Evolutionary conservation across 37 sponge, comb jelly and placozoan genomes (phyloP).

Genomic region (Mnemiopsis leidyi): DNA sequence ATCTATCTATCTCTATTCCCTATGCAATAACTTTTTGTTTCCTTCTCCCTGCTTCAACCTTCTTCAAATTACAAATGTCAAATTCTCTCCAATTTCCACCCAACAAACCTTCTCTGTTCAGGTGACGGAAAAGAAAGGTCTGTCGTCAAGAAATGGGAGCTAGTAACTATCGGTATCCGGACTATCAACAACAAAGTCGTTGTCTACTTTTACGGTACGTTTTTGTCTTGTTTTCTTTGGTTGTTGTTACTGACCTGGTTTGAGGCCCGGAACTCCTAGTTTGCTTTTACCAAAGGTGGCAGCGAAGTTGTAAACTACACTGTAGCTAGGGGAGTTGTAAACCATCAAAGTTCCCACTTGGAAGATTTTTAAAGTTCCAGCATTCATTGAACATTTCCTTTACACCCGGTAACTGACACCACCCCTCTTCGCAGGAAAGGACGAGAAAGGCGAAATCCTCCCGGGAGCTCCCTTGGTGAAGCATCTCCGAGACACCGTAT

Average conservation of each 20-base stretch:
- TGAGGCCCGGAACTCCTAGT: too few relatives aligned
- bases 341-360: too few relatives aligned
- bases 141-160: background rate
- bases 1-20: too few relatives aligned
- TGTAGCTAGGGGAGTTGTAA: too few relatives aligned
- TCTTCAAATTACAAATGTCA: too few relatives aligned
- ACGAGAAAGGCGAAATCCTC: background rate
- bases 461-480: conserved; percentile 13
- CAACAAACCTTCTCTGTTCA: background rate
- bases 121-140: conserved; percentile 18
- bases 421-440: background rate
- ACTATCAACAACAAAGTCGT: conserved; percentile 44
- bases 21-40: too few relatives aligned
- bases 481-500: conserved; percentile 50
- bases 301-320: too few relatives aligned
- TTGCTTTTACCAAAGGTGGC: too few relatives aligned
- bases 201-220: conserved; percentile 51
- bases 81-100: too few relatives aligned
- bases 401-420: background rate
- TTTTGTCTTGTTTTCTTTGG: background rate
- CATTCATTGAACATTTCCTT: background rate
- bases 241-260: too few relatives aligned
- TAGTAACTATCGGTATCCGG: conserved; percentile 14
- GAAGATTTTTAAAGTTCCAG: too few relatives aligned
- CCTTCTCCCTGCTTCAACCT: too few relatives aligned